phyloP scores from a whole-genome alignment of 2,888 invertebrate genomes.

The Acrocyrtus sp. region DNA sequence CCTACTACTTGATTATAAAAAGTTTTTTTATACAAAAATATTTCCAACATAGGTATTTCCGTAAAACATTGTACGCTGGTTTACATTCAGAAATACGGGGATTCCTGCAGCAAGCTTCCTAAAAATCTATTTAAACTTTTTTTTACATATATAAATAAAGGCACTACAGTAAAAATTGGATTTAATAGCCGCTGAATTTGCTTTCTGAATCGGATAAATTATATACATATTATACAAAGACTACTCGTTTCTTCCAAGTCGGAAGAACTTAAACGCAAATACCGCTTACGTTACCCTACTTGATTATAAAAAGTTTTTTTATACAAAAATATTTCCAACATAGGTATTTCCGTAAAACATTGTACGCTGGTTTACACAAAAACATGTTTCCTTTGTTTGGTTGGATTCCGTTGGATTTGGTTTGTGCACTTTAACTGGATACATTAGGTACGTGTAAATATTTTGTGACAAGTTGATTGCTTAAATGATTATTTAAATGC shows the following conservation, averaged over 20 bases:
- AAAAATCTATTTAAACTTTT: not conserved
- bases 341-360: not conserved
- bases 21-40: slow-evolving; percentile 17
- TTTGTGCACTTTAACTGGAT: not conserved
- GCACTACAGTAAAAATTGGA: slow-evolving; percentile 9
- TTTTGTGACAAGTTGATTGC: not conserved
- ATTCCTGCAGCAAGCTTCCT: not conserved
- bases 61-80: not conserved
- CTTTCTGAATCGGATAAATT: not conserved
- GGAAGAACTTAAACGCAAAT: not conserved
- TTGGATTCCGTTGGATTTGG: too few species aligned
- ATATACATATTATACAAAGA: not conserved
- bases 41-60: not conserved
- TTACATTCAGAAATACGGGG: not conserved
- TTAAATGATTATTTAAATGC: not conserved
- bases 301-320: slow-evolving; percentile 4
- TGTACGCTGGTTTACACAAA: not conserved
- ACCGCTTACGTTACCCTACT: not conserved
- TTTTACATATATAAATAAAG: slow-evolving; percentile 9
- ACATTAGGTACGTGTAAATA: not conserved
- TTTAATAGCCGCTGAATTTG: not conserved
- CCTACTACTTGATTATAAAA: slow-evolving; percentile 11
- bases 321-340: slow-evolving; percentile 18
- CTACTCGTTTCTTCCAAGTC: not conserved
- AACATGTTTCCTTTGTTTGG: not conserved